Base-by-base conservation (phyloP, 2,888 invertebrate species). In the Sphinx pinastri region DNA sequence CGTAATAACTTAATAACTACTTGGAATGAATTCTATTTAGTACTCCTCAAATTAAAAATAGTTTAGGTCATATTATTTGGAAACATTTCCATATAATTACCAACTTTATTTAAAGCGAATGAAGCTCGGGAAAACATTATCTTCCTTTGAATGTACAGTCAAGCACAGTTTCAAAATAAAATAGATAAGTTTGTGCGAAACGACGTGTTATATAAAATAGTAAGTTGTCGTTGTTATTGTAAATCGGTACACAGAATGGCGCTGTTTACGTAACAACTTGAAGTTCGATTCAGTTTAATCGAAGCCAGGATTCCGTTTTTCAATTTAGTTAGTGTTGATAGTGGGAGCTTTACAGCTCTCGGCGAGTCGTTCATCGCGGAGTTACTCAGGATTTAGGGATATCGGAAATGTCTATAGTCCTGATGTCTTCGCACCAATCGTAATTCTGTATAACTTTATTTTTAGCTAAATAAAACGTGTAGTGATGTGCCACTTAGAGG, bases 281-380 rank as follows among this genome's bases (percentile, higher is more conserved):
- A 69, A 69, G 60, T 69, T 51, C 71, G 66, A 69, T 73, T 70
- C 72, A 73, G 72, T 76, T 75, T 76, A 76, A 77, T 75, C 74
- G 73, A 75, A 72, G 73, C 73, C 76, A 76, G 77, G 75, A 76
- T 81, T 83, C 73, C 76, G 74, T 76, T 80, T 78, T 78, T 77
- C 79, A 80, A 83, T 83, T 82, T 80, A 81, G 80, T 83, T 81
- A 81, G 83, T 81, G 79, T 79, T 81, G 79, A 84, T 84, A 81
- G 82, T 79, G 80, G 77, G 69, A 75, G 84, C 81, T 84, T 84
- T 83, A 79, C 73, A 81, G 82, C 79, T 81, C 80, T 81, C 73
- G 77, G 79, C 76, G 78, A 78, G 75, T 79, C 81, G 79, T 80
- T 84, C 80, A 73, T 74, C 52, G 72, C 74, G 76, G 78, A 77